These are phyloP conservation scores for Sebastes aleutianus DNA, from an alignment of 2,797 vertebrate genomes.

Conservation along the genomic window DNA sequence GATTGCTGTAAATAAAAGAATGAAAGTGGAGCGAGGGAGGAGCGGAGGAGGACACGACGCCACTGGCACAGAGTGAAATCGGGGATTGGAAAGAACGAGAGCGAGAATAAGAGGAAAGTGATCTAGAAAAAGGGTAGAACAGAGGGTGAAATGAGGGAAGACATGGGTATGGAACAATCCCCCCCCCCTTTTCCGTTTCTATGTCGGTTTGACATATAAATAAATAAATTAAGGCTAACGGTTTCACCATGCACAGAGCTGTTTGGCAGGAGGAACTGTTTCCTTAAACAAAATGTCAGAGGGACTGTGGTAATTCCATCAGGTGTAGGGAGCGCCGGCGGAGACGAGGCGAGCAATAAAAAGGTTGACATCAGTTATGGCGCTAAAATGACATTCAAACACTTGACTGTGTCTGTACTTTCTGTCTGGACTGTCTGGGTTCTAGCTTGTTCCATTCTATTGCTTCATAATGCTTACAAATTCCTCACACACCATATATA, in stretches of 20 bases:
- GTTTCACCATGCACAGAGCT: neutral
- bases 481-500: neutral
- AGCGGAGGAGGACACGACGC: conserved; percentile 26
- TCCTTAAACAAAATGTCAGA: conserved; percentile 9
- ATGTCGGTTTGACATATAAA: conserved; percentile 10
- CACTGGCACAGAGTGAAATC: conserved; percentile 2
- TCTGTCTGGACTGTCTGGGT: neutral
- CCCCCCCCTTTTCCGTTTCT: neutral
- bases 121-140: neutral
- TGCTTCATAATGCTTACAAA: neutral
- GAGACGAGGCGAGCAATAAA: neutral
- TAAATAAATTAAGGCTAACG: neutral
- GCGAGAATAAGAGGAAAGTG: neutral
- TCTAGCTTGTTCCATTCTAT: neutral
- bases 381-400: conserved; percentile 2
- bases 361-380: neutral
- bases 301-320: neutral
- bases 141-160: neutral
- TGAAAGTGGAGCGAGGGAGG: conserved; percentile 41
- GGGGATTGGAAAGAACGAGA: neutral
- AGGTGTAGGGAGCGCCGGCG: neutral
- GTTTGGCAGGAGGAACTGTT: neutral
- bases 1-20: conserved; percentile 69
- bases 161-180: neutral
- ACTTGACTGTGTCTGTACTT: neutral